Evolutionary conservation across 2,888 invertebrate genomes (phyloP).

Genomic region (Amphimallon solstitiale): DNA sequence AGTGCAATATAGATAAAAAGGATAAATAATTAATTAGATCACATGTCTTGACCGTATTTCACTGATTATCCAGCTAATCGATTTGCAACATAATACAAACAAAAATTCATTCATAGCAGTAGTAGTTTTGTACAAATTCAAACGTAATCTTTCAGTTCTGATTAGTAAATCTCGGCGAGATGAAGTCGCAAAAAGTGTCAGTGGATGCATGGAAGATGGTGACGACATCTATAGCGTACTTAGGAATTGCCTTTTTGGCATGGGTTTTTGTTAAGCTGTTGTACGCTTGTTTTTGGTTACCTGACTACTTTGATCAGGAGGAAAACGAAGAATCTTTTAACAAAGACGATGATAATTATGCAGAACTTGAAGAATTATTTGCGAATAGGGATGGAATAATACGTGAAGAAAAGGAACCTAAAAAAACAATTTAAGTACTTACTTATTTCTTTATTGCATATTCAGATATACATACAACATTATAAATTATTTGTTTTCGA

Average conservation of each 20-base stretch:
- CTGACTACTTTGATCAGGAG: constrained; percentile 69
- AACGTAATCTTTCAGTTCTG: background rate
- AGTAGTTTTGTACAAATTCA: constrained; percentile 10
- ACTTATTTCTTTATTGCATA: too few relatives aligned
- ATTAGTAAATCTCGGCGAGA: constrained; percentile 51
- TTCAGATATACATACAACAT: too few relatives aligned
- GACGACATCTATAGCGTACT: constrained; percentile 71
- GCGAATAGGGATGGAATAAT: constrained; percentile 1
- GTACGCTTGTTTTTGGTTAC: constrained; percentile 73
- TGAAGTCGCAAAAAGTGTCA: constrained; percentile 75
- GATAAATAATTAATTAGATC: constrained; percentile 30
- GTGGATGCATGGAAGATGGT: constrained; percentile 76
- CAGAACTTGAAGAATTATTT: constrained; percentile 14
- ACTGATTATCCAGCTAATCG: background rate
- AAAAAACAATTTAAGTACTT: constrained; percentile 24
- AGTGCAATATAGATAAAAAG: constrained; percentile 17
- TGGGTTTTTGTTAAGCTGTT: constrained; percentile 75
- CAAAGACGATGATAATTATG: constrained; percentile 3
- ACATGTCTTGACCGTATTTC: constrained; percentile 13
- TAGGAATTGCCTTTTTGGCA: constrained; percentile 69
- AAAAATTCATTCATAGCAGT: background rate
- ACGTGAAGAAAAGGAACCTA: constrained; percentile 17
- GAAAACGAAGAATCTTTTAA: constrained; percentile 56
- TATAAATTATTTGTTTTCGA: too few relatives aligned
- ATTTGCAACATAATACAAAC: background rate